These are phyloP conservation scores for Rhopalosiphum nymphaeae DNA, from an alignment of 2,888 invertebrate species.

Conservation along the genomic window DNA sequence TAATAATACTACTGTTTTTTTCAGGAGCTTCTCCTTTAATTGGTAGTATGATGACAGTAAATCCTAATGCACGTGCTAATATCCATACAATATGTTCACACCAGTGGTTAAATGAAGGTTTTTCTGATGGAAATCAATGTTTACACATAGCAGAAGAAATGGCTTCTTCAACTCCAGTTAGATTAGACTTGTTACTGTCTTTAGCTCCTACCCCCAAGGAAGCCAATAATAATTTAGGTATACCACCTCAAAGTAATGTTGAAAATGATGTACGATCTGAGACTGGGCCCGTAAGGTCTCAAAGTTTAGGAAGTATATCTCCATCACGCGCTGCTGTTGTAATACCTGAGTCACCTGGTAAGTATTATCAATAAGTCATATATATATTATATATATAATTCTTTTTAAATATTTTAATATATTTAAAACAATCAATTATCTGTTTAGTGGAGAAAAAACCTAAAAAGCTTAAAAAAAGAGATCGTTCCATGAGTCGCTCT, in stretches of 20 bases:
- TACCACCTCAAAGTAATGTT: slow-evolving; percentile 43
- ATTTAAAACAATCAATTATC: not conserved
- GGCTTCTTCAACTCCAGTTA: slow-evolving; percentile 91
- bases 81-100: slow-evolving; percentile 95
- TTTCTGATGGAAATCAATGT: slow-evolving; percentile 79
- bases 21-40: slow-evolving; percentile 94
- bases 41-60: slow-evolving; percentile 93
- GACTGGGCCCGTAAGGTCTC: slow-evolving; percentile 67
- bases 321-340: slow-evolving; percentile 58
- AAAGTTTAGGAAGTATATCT: slow-evolving; percentile 68
- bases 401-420: not conserved
- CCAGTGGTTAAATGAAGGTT: slow-evolving; percentile 96
- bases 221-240: slow-evolving; percentile 50
- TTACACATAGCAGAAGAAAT: slow-evolving; percentile 87
- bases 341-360: slow-evolving; percentile 53
- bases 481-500: slow-evolving; percentile 58
- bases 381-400: not conserved
- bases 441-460: slow-evolving; percentile 62
- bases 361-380: slow-evolving; percentile 6
- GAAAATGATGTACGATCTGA: slow-evolving; percentile 59
- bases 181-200: slow-evolving; percentile 87
- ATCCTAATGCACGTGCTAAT: slow-evolving; percentile 88
- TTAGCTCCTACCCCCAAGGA: slow-evolving; percentile 76
- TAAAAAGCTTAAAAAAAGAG: slow-evolving; percentile 58
- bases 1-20: slow-evolving; percentile 67